Base-by-base conservation (phyloP, 1,140 invertebrate species). In the Venturia canescens region DNA sequence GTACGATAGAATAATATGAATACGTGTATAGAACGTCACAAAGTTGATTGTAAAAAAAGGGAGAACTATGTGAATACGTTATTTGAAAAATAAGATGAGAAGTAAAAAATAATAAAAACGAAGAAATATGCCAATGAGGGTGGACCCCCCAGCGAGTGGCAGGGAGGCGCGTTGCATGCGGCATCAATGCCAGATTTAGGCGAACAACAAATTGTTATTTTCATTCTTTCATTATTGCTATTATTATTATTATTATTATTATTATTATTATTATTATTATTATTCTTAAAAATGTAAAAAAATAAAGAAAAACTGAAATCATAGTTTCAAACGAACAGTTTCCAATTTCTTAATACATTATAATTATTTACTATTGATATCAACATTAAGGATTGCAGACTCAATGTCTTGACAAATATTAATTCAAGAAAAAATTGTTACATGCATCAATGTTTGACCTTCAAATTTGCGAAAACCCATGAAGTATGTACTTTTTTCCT, bases 181-280 rank as follows among this genome's bases (percentile, higher is more conserved):
- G 78, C 78, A 82, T 69, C 50, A 48, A 44, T 76, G 81, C 81
- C 81, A 82, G 77, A 77, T 63, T 82, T 74, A 82, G 78, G 60
- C 78, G 72, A 82, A 13, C 50, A 71, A 70, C 31, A 80, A 79
- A 79, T 82, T 82, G 81, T 82, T 82, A 80, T 82, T 78, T 79
- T 76, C 69, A n/a, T 79, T 76, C 74, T n/a, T 78, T 74, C 80
- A 57, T 76, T 74, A 82, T 78, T 75, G 79, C 60, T 77, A 81
- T 80, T 80, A 80, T 74, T 80, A 74, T 80, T 80, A 50, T 76
- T 77, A 4, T 44, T 44, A 44, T 44, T 44, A 44, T 4, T 44
- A 44, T 57, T 57, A 57, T 57, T 57, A 57, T 57, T 57, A 34
- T 34, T 34, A 34, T 34, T 34, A 34, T 34, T 34, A 34, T 34